Evolutionary conservation across 2,888 invertebrate genomes (phyloP), one percentile per base, ranked within the genome.

Genomic region (Mystacides longicornis): DNA sequence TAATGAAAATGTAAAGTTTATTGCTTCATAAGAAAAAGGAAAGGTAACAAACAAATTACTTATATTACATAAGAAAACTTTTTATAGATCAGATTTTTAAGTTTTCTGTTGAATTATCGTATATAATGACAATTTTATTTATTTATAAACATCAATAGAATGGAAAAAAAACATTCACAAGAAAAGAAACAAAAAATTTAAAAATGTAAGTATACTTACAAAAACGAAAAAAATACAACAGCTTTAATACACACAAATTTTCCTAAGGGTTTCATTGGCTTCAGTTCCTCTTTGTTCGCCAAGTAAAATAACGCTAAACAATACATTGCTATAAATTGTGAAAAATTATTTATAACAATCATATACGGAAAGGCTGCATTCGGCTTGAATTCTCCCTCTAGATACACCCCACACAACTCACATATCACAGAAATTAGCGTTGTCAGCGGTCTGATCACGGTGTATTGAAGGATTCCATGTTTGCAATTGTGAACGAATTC

Each of bases 241-340:
- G 94, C 93, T 76, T 97, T 97, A 64, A 97, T 95, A 71, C 96
- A 96, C 52, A 97, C 77, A 75, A 97, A 96, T 73, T 97, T 97
- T 48, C 93, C 90, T 62, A 97, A 81, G 1, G 97, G 97, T 67
- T 87, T 88, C 89, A 97, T 93, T 3, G 95, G 94, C 64, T 83
- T 83, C 48, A 97, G 73, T 70, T 94, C 93, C 54, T 86, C 82
- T 65, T 84, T 82, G 69, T 91, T 93, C 3, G 94, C 94, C 70
- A 82, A 84, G 68, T 97, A 97, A 72, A 97, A 97, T 61, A 97
- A 78, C 20, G 96, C 90, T 56, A 97, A 76, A 67, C 94, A 94
- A 66, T 97, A 97, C 95, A 97, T 95, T 18, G 96, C 96, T 59
- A 89, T 84, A 72, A 94, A 92, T 70, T 97, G 97, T 14, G 96